Base-by-base conservation (phyloP, 1,140 invertebrate species). In the Microplitis demolitor region DNA sequence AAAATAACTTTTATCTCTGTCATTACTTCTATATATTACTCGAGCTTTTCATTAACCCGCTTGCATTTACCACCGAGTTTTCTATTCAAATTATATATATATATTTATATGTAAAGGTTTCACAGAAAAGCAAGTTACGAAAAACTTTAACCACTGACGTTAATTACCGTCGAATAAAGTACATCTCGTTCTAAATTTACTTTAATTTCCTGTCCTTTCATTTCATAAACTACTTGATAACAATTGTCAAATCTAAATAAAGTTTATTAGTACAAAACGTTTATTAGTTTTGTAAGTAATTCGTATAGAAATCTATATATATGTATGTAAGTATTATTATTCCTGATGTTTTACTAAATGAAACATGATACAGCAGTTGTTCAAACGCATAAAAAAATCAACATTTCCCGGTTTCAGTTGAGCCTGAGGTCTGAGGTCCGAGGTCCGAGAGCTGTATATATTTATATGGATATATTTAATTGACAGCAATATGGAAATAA, bases 41-140 rank as follows among this genome's bases (percentile, higher is more conserved):
- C 75, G 76, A 76, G 79, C 73, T 80, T 78, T 80, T 79, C 76
- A 80, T 80, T 80, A 79, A 75, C 78, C 76, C 76, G 63, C 78
- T 78, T 75, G 74, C 54, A 77, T 74, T 79, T 78, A 79, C 78
- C 2, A 24, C 74, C 68, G 71, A 39, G 34, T 63, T 14, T 63
- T 11, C 9, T 63, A 63, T 37, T 56, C 5, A 56, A 50, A 8
- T 50, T 56, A 9, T n/a, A 56, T 56, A 56, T 56, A 5, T 5
- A 9, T 5, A 56, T 9, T n/a, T n/a, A 9, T 5, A 1, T 1
- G 4, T 9, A 56, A 56, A 56, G n/a, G 53, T 5, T 16, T 56
- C 14, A 16, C 53, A 56, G 6, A 50, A 50, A 50, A 13, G 45
- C 45, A 50, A 50, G 45, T 13, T 50, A 50, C 6, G 45, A 50